phyloP scores from a whole-genome alignment of 2,888 invertebrate species.

The Trichopria drosophilae region DNA sequence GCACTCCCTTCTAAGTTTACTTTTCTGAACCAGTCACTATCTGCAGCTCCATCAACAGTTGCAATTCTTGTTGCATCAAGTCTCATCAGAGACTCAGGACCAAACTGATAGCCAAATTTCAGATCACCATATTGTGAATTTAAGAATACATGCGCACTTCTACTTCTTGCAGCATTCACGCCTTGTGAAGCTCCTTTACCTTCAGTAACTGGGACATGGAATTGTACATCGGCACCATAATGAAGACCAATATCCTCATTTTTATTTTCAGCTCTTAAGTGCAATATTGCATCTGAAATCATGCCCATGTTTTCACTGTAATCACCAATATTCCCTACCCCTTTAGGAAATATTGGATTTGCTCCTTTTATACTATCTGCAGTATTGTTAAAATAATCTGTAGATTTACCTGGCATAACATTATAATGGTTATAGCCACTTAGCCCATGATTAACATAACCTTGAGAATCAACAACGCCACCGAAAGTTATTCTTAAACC shows the following conservation, averaged over 20 bases:
- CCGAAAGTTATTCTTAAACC: conserved; percentile 13
- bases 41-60: conserved; percentile 13
- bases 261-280: conserved; percentile 12
- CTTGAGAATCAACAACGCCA: conserved; percentile 12
- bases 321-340: conserved; percentile 13
- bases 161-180: conserved; percentile 8
- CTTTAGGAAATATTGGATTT: conserved; percentile 13
- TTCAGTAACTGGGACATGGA: conserved; percentile 13
- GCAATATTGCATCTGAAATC: conserved; percentile 11
- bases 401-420: conserved; percentile 10
- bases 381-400: no score
- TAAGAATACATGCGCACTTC: conserved; percentile 12
- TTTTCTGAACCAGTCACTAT: conserved; percentile 15
- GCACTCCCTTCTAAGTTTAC: conserved; percentile 14
- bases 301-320: conserved; percentile 9
- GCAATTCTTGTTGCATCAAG: conserved; percentile 17
- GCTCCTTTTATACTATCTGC: no score
- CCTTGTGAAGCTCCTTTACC: conserved; percentile 16
- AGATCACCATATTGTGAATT: conserved; percentile 13
- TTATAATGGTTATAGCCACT: conserved; percentile 11
- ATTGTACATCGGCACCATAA: conserved; percentile 12
- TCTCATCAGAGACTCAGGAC: conserved; percentile 16
- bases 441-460: conserved; percentile 2
- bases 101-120: conserved; percentile 14
- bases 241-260: conserved; percentile 11